These are phyloP conservation scores for Hydrotaea diabolus DNA, from an alignment of 2,888 invertebrate genomes.

Conservation along the genomic window DNA sequence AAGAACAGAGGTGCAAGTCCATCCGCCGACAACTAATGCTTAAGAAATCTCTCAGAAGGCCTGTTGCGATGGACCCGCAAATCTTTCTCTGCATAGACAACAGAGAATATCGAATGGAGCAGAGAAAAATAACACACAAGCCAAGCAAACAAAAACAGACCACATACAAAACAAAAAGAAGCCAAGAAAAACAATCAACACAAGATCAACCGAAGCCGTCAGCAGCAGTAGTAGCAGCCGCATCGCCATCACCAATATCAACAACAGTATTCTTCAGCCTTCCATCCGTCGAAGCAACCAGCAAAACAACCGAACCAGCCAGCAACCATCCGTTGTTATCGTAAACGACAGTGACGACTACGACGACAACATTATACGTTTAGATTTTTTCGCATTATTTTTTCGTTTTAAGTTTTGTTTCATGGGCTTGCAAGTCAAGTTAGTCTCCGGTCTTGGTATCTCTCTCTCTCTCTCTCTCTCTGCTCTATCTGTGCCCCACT, in stretches of 20 bases:
- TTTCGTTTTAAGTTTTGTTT: slow-evolving; percentile 1
- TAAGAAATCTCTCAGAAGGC: too few relatives aligned
- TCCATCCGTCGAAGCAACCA: background rate
- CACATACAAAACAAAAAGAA: background rate
- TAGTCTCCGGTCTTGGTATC: slow-evolving; percentile 8
- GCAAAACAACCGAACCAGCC: background rate
- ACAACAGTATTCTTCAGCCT: background rate
- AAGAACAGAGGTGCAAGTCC: too few relatives aligned
- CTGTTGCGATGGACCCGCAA: background rate
- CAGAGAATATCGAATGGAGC: background rate
- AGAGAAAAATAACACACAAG: too few relatives aligned
- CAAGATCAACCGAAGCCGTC: slow-evolving; percentile 30
- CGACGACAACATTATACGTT: background rate
- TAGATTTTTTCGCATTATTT: slow-evolving; percentile 9
- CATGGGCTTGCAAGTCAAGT: slow-evolving; percentile 20
- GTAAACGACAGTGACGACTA: background rate
- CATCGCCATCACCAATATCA: background rate
- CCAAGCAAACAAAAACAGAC: too few relatives aligned
- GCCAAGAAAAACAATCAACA: background rate
- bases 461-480: background rate
- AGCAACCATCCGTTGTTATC: background rate
- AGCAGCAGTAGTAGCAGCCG: slow-evolving; percentile 1
- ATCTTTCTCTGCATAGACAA: background rate
- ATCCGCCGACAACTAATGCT: too few relatives aligned
- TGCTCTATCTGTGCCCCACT: slow-evolving; percentile 60